These are phyloP conservation scores for Panagrolaimus sp. DNA, from an alignment of 1,140 invertebrate species.

Conservation along the genomic window DNA sequence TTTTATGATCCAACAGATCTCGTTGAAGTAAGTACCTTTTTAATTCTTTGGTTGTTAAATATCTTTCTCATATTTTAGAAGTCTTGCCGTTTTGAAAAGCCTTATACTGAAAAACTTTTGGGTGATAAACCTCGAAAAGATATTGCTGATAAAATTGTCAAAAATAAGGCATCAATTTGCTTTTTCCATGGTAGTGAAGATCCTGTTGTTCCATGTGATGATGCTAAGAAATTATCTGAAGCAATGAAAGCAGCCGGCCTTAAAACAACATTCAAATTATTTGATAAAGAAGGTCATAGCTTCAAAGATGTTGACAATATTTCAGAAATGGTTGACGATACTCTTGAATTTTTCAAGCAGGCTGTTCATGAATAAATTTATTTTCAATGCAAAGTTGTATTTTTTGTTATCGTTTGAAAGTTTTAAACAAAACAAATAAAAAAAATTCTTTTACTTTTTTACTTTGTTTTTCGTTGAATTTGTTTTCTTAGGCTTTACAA, in stretches of 20 bases:
- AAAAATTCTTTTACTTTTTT: too few species aligned
- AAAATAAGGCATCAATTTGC: not conserved
- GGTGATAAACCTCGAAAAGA: not conserved
- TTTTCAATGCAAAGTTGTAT: too few species aligned
- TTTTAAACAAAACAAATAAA: too few species aligned
- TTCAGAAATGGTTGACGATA: not conserved
- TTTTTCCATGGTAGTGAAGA: not conserved
- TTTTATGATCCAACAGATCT: not conserved
- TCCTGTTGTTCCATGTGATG: not conserved
- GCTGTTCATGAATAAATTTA: too few species aligned
- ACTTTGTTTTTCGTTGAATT: too few species aligned
- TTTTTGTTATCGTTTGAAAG: too few species aligned
- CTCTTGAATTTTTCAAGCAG: not conserved
- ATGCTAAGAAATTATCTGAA: not conserved
- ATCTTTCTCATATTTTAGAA: not conserved
- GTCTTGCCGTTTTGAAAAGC: not conserved
- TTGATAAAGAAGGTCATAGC: not conserved
- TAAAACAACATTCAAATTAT: not conserved
- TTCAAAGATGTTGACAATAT: slow-evolving; percentile 7
- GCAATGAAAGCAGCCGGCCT: not conserved
- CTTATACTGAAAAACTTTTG: not conserved
- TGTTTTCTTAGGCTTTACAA: too few species aligned
- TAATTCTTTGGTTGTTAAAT: not conserved
- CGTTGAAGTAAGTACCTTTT: not conserved
- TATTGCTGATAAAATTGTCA: not conserved